phyloP scores from a whole-genome alignment of 1,140 invertebrate species.

The Drosophila setifemur region DNA sequence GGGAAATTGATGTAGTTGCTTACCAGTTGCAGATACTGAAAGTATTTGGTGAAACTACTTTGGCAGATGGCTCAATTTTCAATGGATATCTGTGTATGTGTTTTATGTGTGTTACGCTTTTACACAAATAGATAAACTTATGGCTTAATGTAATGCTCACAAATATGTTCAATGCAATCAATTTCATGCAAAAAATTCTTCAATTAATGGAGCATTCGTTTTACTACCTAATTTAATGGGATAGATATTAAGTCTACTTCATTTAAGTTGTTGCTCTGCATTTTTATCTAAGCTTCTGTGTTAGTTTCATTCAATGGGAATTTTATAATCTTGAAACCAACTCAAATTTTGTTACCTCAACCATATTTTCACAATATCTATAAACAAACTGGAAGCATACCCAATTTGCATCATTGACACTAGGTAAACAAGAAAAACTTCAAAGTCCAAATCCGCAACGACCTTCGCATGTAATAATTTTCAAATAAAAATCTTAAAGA shows the following conservation, averaged over 20 bases:
- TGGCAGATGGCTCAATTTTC: background rate
- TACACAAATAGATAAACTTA: background rate
- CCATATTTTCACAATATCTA: constrained; percentile 25
- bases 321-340: too few species aligned
- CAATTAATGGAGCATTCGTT: too few species aligned
- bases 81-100: background rate
- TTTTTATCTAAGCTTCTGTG: too few species aligned
- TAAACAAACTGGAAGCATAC: background rate
- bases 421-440: constrained; percentile 8
- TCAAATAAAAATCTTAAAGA: constrained; percentile 5
- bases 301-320: too few species aligned
- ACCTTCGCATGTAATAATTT: constrained; percentile 8
- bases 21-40: constrained; percentile 12
- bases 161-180: too few species aligned
- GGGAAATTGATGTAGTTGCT: constrained; percentile 24
- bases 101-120: background rate
- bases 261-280: too few species aligned
- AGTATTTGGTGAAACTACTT: background rate
- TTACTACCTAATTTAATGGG: too few species aligned
- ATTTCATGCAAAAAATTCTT: too few species aligned
- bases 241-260: too few species aligned
- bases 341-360: background rate
- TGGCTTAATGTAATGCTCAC: too few species aligned
- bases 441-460: constrained; percentile 10
- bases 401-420: constrained; percentile 4